Evolutionary conservation across 2,888 invertebrate genomes (phyloP), one percentile per base, ranked within the genome.

Genomic region (Ephialtes manifestator): DNA sequence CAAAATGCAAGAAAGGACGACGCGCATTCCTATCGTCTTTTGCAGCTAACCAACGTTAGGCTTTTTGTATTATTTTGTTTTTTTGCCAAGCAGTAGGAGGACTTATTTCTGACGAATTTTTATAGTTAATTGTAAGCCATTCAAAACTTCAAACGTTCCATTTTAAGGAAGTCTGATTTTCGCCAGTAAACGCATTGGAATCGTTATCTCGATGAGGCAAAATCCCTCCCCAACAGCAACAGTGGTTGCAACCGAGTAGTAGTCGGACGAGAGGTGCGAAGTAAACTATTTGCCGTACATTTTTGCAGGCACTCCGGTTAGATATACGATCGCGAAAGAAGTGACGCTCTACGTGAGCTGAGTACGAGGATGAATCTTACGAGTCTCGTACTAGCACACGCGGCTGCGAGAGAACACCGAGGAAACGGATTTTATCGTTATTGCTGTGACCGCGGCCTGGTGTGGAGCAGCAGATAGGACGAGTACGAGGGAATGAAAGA

Each of bases 241-340:
- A 8, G 67, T 65, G n/a, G 51, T 2, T 43, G 43, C n/a, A 13
- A 13, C 65, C 46, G n/a, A 75, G 55, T 43, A 28, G 67, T 31
- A 55, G 35, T 43, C 39, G 53, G 55, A 31, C 18, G 74, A 63
- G 87, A 92, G 91, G 93, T 91, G 93, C 89, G 92, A 93, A 92
- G 90, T 89, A 89, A 91, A 91, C 91, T 92, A 92, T 92, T 91
- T 89, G 89, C 86, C 81, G 80, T 70, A 80, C 89, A 91, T 91
- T 92, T 92, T 92, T 91, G 89, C 86, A 77, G 75, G 78, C 65
- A 78, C 68, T 82, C 81, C 85, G 81, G 87, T 86, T 89, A 90
- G 91, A 92, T 91, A 89, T 91, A 90, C 91, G 92, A 91, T 92
- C 90, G 89, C 88, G 87, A 88, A 91, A 92, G 89, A 92, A 91